These are phyloP conservation scores for Nudaria mundana DNA, from an alignment of 2,888 invertebrate species.

Conservation along the genomic window DNA sequence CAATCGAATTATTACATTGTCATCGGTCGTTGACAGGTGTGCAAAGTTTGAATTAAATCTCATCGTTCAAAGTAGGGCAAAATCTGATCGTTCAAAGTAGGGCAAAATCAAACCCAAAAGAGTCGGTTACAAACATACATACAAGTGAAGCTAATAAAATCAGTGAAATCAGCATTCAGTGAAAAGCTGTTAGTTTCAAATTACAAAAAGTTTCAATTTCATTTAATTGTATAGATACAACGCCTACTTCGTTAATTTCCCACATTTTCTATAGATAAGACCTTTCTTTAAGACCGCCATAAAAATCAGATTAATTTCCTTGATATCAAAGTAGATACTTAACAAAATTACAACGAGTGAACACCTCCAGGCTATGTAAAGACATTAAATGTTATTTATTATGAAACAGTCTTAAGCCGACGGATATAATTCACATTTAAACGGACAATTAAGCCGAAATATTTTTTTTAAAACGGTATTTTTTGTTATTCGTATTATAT, in stretches of 20 bases:
- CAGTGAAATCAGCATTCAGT: no score
- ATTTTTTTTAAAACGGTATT: constrained; percentile 35
- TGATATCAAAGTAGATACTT: constrained; percentile 7
- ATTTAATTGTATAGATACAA: neutral
- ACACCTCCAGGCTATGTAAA: constrained; percentile 19
- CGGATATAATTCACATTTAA: constrained; percentile 45
- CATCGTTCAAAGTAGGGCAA: no score
- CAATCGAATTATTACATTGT: no score
- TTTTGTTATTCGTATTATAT: constrained; percentile 33
- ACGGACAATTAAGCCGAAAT: constrained; percentile 42
- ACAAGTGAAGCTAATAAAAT: no score
- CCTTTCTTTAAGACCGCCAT: neutral
- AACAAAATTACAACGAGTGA: constrained; percentile 21
- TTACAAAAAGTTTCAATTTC: neutral
- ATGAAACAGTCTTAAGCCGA: constrained; percentile 31
- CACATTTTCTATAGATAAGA: neutral
- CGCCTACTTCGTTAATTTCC: neutral
- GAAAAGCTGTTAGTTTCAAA: neutral
- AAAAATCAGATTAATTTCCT: constrained; percentile 13
- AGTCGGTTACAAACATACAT: no score
- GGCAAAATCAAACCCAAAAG: no score
- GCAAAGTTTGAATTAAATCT: no score
- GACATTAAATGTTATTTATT: constrained; percentile 43
- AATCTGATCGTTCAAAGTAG: no score
- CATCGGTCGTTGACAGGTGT: no score